These are phyloP conservation scores for Drosophila erecta DNA, from an alignment of 1,140 invertebrate genomes.

Conservation along the genomic window DNA sequence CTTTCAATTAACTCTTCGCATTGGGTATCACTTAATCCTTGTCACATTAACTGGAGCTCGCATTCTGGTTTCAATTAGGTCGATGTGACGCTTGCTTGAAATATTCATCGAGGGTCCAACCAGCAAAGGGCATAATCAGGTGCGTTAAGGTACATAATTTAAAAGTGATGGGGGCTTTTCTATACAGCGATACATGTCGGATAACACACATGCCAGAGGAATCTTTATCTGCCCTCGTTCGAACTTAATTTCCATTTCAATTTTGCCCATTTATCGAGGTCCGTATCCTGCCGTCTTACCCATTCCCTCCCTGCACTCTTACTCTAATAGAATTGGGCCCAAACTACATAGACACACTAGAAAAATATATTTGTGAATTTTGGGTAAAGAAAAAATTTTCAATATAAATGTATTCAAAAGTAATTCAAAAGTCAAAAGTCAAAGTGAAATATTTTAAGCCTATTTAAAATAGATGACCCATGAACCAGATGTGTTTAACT, in stretches of 20 bases:
- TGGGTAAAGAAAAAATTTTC: too few species aligned
- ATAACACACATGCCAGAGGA: conserved; percentile 7
- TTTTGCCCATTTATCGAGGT: conserved; percentile 28
- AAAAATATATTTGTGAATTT: neutral
- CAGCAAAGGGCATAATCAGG: conserved; percentile 34
- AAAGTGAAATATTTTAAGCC: too few species aligned
- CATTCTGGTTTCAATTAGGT: conserved; percentile 43
- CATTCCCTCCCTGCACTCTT: neutral
- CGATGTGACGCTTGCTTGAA: conserved; percentile 36
- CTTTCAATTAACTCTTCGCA: conserved; percentile 51
- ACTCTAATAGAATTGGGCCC: conserved; percentile 8
- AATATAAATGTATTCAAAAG: too few species aligned
- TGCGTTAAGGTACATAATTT: conserved; percentile 32
- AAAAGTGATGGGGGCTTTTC: conserved; percentile 6
- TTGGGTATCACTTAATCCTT: conserved; percentile 18
- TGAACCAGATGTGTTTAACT: too few species aligned
- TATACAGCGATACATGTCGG: neutral
- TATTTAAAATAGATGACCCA: too few species aligned
- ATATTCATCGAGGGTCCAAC: conserved; percentile 28
- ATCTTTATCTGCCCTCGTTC: conserved; percentile 22
- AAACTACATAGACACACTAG: conserved; percentile 15
- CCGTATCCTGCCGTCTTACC: neutral
- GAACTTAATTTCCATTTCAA: conserved; percentile 57
- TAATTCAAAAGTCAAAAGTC: too few species aligned
- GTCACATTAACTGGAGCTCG: conserved; percentile 36